Evolutionary conservation across 2,888 invertebrate genomes (phyloP).

Genomic region (Acanthosepion esculentum): DNA sequence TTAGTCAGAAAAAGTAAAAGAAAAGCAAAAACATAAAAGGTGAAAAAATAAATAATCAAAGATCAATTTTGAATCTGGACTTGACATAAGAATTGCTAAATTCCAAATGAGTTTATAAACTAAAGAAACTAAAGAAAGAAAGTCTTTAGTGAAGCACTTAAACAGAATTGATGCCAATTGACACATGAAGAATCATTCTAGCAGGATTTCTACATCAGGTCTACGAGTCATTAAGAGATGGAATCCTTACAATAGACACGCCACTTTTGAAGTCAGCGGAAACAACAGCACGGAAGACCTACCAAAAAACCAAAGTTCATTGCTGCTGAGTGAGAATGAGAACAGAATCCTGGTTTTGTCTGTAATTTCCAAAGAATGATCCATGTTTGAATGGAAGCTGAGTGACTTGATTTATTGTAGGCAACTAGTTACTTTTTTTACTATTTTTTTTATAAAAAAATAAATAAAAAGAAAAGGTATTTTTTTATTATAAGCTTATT

Average conservation of each 20-base stretch:
- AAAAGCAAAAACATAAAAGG: too few relatives aligned
- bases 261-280: slow-evolving; percentile 11
- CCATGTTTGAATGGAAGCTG: background rate
- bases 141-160: background rate
- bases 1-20: too few relatives aligned
- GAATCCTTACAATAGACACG: background rate
- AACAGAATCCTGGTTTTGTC: background rate
- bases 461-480: too few relatives aligned
- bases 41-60: too few relatives aligned
- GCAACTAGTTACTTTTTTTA: too few relatives aligned
- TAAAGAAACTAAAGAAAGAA: background rate
- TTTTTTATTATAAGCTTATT: too few relatives aligned
- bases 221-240: background rate
- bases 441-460: too few relatives aligned
- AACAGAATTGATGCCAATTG: background rate
- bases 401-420: background rate
- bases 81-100: background rate
- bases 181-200: background rate
- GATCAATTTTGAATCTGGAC: too few relatives aligned
- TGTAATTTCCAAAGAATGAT: background rate
- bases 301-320: background rate
- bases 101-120: background rate
- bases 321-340: background rate
- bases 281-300: background rate
- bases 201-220: background rate